Evolutionary conservation across 2,888 invertebrate species (phyloP), one percentile per base, ranked within the genome.

Genomic region (Emesis furor): DNA sequence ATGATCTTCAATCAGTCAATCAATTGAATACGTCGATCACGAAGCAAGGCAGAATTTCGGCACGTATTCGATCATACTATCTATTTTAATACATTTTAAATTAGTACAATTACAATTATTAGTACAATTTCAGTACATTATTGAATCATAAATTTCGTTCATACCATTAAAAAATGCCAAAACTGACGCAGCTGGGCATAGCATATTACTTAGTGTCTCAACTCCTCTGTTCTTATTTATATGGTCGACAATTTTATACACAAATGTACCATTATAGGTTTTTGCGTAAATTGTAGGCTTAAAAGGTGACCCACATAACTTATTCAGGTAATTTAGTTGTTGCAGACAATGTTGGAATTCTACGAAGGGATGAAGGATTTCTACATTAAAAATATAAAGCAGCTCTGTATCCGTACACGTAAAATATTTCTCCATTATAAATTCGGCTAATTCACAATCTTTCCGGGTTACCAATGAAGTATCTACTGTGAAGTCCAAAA

Each of bases 321-420:
- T 83, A 62, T 94, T 94, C 74, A 94, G 87, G 79, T 90, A 75
- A 85, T 94, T 93, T 67, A 94, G 73, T 2, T 92, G 89, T 4
- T 85, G 24, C 1, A 94, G 77, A 74, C 93, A 93, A 65, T 88
- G 89, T 35, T 93, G 91, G 10, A 93, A 91, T 72, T 93, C 91
- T 0, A 88, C 76, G 7, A 92, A 83, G 0, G 88, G 88, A 71
- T 90, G 89, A 24, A 89, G 17, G 2, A n/a, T 2, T 30, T 62
- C n/a, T 42, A 10, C 24, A 30, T 12, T 76, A 30, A 10, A 89
- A 91, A 32, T 91, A 6, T 14, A 6, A 7, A 14, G 14, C 3
- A 86, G 69, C 68, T 91, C 90, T 0, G 1, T 0, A 0, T 46
- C 0, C 0, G 73, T 24, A 0, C 82, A 55, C 0, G 75, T 5